Base-by-base conservation (phyloP, 1,140 invertebrate species). In the Cyclargus thomasi region DNA sequence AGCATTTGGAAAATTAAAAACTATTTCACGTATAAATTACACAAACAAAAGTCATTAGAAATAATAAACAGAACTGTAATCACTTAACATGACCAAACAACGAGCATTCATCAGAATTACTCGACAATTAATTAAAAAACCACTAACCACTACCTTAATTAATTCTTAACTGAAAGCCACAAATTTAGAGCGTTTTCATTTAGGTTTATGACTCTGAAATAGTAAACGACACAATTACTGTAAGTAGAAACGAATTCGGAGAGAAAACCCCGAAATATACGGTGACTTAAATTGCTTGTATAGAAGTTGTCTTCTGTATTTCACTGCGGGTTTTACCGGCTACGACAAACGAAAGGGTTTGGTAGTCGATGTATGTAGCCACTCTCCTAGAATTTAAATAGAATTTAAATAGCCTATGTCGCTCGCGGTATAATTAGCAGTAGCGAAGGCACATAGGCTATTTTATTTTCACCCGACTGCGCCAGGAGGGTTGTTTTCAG, bases 201-300 rank as follows among this genome's bases (percentile, higher is more conserved):
- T 69, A 18, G 64, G 74, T 80, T 77, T 77, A 80, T 80, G 79
- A 77, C 63, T 75, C 74, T 79, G 80, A 79, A 80, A 78, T 68
- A 77, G 72, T 74, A 77, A 77, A 73, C 71, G 71, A 78, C 80
- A 83, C 72, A 80, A 81, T 81, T 83, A 80, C 67, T 72, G 68
- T 78, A 81, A 81, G 79, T 81, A 70, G 73, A 71, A 63, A 66
- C 70, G 67, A 80, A 80, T 72, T 80, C 73, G 79, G 75, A 47
- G 39, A 2, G 39, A 6, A 47, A 47, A 47, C 10, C 4, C 36
- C 10, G 39, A 47, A 47, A 14, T 14, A 47, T 47, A 16, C 29
- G 11, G 74, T 74, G 73, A 71, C 68, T 69, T 73, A 63, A 78
- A 80, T 81, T 72, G 74, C 69, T 67, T 57, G 39, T 35, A 47